Evolutionary conservation across 1,140 invertebrate species (phyloP), one percentile per base, ranked within the genome.

Genomic region (Drosophila persimilis): DNA sequence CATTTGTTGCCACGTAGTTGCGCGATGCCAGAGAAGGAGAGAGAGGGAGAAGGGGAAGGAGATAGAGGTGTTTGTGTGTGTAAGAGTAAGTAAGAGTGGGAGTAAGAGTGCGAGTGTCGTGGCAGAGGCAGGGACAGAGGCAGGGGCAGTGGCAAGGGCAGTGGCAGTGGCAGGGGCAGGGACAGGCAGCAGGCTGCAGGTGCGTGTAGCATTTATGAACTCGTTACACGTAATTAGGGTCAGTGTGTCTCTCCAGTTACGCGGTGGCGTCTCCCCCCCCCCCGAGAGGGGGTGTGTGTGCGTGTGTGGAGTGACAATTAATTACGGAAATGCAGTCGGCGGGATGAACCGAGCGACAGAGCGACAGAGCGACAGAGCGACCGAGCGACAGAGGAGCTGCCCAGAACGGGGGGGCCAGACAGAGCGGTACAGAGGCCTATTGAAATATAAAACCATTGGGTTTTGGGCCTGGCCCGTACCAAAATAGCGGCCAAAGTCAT

Each of bases 171-270:
- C 17, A 17, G 17, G 0, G 17, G 1, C 17, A 17, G 17, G 17
- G 17, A 4, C 24, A 6, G 24, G 24, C 24, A 26, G 31, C 44
- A 7, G 15, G n/a, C 26, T 73, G 71, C 83, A 86, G 81, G 83
- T 86, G 83, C 83, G 81, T 86, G 81, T 57, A 72, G 77, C 77
- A 80, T 86, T 86, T 86, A 86, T 86, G 81, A 86, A 86, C 81
- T 86, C 83, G 83, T 86, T 86, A 86, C 81, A 86, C 83, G 81
- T 86, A 86, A 86, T 86, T 86, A 86, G 81, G 81, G 83, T 86
- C 81, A 85, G 55, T 86, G 65, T 77, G 81, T 73, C 59, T 63
- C 52, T 57, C 46, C 31, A 39, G 69, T 53, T 72, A 47, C 39
- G 43, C 50, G 29, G n/a, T 43, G 45, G 50, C 22, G 35, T 39